Evolutionary conservation across 1,140 invertebrate species (phyloP), one percentile per base, ranked within the genome.

Genomic region (Penaeus indicus): DNA sequence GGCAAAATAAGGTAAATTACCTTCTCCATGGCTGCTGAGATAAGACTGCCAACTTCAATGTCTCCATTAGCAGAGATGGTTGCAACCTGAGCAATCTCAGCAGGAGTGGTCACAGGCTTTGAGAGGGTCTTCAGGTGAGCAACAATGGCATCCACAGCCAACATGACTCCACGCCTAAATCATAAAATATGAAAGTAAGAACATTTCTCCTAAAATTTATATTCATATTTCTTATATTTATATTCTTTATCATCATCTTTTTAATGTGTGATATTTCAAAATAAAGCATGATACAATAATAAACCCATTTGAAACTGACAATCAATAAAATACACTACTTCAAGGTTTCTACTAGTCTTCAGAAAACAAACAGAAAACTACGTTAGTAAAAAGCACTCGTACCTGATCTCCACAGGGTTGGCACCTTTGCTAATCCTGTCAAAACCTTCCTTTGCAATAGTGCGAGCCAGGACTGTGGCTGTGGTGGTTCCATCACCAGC

Each of bases 31-130:
- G 99, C 99, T 92, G 97, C 96, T n/a, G 98, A 98, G 91, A 99
- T 99, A 0, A 99, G 94, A 89, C 97, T 95, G 25, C 99, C 99
- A 92, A 99, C 96, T 0, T 95, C 95, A 80, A 94, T 95, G 93
- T 99, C 99, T 10, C 99, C 99, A 94, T 99, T 99, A 5, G 99
- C 99, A 5, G 99, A 99, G 91, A 99, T 99, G 10, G 99, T 99
- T 1, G 99, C 99, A n/a, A 99, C 98, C 94, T 99, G 99, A 21
- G 98, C 97, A 91, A 99, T 99, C 94, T 99, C 99, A 93, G 99
- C 98, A 0, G 98, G 98, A 1, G 98, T 99, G 11, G 97, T 99
- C 0, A 99, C 98, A 11, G 95, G 95, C 92, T 97, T 98, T 0
- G 98, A 99, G 93, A 99, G 95, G 63, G 93, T 93, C 92, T 98